These are phyloP conservation scores for Callopanchax toddi DNA, from an alignment of 2,113 vertebrate genomes.

Conservation along the genomic window DNA sequence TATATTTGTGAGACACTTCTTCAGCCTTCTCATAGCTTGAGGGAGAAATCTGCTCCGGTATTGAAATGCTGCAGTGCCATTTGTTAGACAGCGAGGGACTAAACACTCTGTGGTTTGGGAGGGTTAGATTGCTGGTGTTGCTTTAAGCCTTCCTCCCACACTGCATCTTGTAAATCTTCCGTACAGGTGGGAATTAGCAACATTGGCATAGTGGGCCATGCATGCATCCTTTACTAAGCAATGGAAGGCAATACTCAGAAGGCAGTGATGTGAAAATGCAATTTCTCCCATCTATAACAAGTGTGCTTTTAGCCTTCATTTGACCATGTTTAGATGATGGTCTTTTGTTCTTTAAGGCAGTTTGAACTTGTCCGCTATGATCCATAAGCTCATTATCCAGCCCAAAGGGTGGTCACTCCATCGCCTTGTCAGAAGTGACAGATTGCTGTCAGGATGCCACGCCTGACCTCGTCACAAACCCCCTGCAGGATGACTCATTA, in stretches of 20 bases:
- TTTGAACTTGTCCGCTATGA: conserved; percentile 3
- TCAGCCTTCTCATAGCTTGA: conserved; percentile 18
- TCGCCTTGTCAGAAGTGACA: conserved; percentile 12
- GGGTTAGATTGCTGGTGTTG: conserved; percentile 29
- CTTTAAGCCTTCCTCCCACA: conserved; percentile 43
- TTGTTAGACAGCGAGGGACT: conserved; percentile 34
- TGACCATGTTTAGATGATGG: background rate
- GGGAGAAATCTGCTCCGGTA: conserved; percentile 31
- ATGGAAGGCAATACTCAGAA: conserved; percentile 12
- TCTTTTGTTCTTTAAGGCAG: background rate
- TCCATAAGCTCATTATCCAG: background rate
- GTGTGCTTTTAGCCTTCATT: background rate
- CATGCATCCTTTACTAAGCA: background rate
- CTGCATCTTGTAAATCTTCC: conserved; percentile 36
- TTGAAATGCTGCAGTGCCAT: conserved; percentile 26
- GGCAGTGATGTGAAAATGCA: background rate
- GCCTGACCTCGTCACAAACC: conserved; percentile 11
- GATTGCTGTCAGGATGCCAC: conserved; percentile 1
- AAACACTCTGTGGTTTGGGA: conserved; percentile 24
- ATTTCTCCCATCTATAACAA: too few species aligned
- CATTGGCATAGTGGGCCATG: background rate
- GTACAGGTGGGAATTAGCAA: conserved; percentile 48
- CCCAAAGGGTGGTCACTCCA: background rate
- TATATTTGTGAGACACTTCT: conserved; percentile 20
- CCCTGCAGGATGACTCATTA: conserved; percentile 14